These are phyloP conservation scores for Antechinus flavipes DNA, from an alignment of 2,113 vertebrate species.

Conservation along the genomic window DNA sequence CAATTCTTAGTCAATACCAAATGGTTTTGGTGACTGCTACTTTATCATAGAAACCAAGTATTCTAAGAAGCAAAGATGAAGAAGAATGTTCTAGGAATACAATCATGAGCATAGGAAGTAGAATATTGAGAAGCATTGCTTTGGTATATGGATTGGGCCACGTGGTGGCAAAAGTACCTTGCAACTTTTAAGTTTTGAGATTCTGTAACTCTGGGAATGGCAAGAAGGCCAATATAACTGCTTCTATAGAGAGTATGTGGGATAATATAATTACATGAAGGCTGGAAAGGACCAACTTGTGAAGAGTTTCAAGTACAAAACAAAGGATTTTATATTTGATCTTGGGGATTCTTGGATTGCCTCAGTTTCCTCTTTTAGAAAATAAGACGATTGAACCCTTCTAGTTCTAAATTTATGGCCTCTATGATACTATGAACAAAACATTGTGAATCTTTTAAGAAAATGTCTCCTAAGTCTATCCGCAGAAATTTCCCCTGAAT, in stretches of 20 bases:
- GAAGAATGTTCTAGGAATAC: not conserved
- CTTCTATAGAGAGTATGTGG: not conserved
- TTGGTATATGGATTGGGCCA: not conserved
- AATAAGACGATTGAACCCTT: not conserved
- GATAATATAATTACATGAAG: not conserved
- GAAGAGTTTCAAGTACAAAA: not conserved
- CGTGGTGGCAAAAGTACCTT: not conserved
- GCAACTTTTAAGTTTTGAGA: not conserved
- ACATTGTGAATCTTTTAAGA: not conserved
- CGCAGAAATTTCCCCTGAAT: not conserved
- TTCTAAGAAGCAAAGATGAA: not conserved
- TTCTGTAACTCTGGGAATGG: not conserved
- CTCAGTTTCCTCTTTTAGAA: not conserved
- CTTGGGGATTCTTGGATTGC: not conserved
- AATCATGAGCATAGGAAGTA: not conserved
- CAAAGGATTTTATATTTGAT: not conserved
- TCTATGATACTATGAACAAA: not conserved
- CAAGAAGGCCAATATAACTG: not conserved
- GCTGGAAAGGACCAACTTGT: not conserved
- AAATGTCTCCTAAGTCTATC: not conserved
- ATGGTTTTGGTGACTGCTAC: too few relatives aligned
- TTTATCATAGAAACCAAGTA: not conserved
- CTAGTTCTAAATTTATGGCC: not conserved
- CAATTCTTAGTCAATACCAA: too few relatives aligned
- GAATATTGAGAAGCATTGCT: not conserved